These are phyloP conservation scores for Pammene aurita DNA, from an alignment of 2,888 invertebrate genomes.

Conservation along the genomic window DNA sequence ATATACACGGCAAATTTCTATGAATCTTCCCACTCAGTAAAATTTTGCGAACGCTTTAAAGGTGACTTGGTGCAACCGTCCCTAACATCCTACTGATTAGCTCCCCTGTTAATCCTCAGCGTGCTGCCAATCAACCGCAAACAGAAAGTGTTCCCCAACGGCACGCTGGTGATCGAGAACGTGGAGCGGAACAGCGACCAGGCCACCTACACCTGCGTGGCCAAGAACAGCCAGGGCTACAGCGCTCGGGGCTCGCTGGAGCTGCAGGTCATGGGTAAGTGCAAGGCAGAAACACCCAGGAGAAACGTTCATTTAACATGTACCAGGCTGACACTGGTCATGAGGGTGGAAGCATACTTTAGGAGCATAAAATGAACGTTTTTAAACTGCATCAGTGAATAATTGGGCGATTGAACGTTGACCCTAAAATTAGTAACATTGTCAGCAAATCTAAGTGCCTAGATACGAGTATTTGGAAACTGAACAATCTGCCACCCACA, in stretches of 20 bases:
- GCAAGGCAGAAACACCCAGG: not conserved
- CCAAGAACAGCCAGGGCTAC: slow-evolving; percentile 95
- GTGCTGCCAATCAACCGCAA: slow-evolving; percentile 96
- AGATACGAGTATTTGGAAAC: too few relatives aligned
- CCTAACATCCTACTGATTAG: not conserved
- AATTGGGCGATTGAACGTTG: not conserved
- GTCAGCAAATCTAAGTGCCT: too few relatives aligned
- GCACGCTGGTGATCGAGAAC: slow-evolving; percentile 96
- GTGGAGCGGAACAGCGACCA: slow-evolving; percentile 96
- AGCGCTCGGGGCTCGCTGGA: slow-evolving; percentile 93
- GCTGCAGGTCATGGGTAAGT: slow-evolving; percentile 98
- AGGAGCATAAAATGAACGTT: not conserved
- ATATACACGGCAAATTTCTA: too few relatives aligned
- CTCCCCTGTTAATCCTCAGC: slow-evolving; percentile 64
- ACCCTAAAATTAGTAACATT: not conserved
- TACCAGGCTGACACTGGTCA: not conserved
- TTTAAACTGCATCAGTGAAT: not conserved
- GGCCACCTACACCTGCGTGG: slow-evolving; percentile 97
- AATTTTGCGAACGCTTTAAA: too few relatives aligned
- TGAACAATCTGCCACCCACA: too few relatives aligned
- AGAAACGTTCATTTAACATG: not conserved
- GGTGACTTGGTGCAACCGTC: too few relatives aligned
- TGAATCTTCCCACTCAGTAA: too few relatives aligned
- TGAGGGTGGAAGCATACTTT: not conserved
- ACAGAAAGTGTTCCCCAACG: slow-evolving; percentile 96